phyloP scores from a whole-genome alignment of 2,888 invertebrate genomes.

The Cosmia trapezina region DNA sequence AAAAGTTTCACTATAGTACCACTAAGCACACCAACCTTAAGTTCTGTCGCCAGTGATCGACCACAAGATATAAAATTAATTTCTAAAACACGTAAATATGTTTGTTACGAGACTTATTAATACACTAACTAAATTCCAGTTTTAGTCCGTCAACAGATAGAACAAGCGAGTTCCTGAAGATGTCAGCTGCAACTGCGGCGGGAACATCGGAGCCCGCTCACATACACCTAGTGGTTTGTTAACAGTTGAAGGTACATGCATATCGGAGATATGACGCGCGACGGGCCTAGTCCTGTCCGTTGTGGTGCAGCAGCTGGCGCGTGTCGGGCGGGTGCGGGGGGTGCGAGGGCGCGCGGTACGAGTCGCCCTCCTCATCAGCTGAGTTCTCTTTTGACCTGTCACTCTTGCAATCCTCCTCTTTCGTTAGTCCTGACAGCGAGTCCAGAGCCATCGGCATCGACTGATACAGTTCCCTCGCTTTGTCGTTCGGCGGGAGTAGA shows the following conservation, averaged over 20 bases:
- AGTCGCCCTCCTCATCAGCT: conserved; percentile 90
- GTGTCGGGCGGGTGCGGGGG: conserved; percentile 91
- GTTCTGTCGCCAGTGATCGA: conserved; percentile 61
- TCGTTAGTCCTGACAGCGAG: conserved; percentile 87
- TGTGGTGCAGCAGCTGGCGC: conserved; percentile 93
- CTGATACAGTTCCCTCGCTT: conserved; percentile 92
- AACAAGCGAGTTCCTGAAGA: conserved; percentile 37
- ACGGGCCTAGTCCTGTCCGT: conserved; percentile 93
- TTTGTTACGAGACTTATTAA: conserved; percentile 64
- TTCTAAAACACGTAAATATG: conserved; percentile 66
- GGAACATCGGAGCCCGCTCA: conserved; percentile 34
- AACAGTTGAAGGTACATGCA: conserved; percentile 68
- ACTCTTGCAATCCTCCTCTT: conserved; percentile 92
- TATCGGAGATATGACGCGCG: conserved; percentile 65
- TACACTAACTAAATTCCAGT: conserved; percentile 79
- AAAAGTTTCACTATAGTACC: conserved; percentile 61
- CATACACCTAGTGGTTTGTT: conserved; percentile 51
- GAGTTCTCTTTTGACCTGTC: conserved; percentile 91
- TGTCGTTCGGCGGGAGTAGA: conserved; percentile 94
- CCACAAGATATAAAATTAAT: conserved; percentile 68
- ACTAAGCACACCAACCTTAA: conserved; percentile 62
- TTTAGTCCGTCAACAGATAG: conserved; percentile 67
- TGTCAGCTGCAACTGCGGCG: conserved; percentile 39
- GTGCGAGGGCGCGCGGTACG: conserved; percentile 89
- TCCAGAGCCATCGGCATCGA: conserved; percentile 90